These are phyloP conservation scores for Pyrgus malvae DNA, from an alignment of 2,888 invertebrate genomes.

Conservation along the genomic window DNA sequence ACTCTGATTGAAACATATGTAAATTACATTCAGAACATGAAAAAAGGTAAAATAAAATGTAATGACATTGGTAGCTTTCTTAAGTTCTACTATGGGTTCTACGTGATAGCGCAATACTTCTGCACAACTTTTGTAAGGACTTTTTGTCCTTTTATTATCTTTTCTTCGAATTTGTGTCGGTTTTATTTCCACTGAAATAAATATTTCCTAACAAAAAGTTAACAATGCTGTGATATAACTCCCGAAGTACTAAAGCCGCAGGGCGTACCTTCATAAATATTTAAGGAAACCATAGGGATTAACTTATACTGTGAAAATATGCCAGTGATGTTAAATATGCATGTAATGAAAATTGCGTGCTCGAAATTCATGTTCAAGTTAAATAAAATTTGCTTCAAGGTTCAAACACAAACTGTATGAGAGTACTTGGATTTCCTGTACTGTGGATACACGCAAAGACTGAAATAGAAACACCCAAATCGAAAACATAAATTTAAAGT, in stretches of 20 bases:
- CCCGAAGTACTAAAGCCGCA: slow-evolving; percentile 63
- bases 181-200: not conserved
- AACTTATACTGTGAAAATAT: slow-evolving; percentile 56
- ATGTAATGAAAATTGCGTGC: slow-evolving; percentile 46
- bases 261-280: slow-evolving; percentile 67
- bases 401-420: not conserved
- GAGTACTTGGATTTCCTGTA: too few species aligned
- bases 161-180: too few species aligned
- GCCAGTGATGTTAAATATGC: slow-evolving; percentile 49
- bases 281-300: slow-evolving; percentile 64
- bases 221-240: slow-evolving; percentile 61
- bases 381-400: too few species aligned
- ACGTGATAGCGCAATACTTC: not conserved
- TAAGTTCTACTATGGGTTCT: not conserved
- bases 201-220: slow-evolving; percentile 10
- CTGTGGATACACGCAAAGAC: too few species aligned
- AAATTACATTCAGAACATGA: too few species aligned
- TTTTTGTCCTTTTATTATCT: not conserved
- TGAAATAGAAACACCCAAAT: too few species aligned
- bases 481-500: too few species aligned
- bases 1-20: too few species aligned
- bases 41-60: not conserved
- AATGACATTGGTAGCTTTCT: not conserved
- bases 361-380: slow-evolving; percentile 20
- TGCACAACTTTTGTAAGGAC: not conserved